Percentiles rank a stretch among this genome's conserved stretches.
Conservation (phyloP, 92 coral and sea anemone species). For the Pocillopora meandrina region DNA sequence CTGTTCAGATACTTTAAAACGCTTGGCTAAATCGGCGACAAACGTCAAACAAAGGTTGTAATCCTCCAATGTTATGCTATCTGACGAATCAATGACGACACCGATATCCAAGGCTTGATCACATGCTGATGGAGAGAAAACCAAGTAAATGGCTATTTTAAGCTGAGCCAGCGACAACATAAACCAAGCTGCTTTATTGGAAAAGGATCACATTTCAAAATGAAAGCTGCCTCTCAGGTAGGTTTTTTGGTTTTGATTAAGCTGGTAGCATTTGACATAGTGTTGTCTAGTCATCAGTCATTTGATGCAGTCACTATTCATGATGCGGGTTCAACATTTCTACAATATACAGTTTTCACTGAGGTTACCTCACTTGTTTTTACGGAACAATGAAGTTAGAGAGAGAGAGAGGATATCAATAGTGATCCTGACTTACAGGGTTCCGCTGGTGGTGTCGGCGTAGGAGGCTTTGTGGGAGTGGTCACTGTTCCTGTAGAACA, state of each 20-base stretch:
- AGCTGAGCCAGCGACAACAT: neutral
- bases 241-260: too few species aligned
- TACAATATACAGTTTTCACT: too few species aligned
- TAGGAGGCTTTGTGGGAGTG: neutral
- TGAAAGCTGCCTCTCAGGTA: too few species aligned
- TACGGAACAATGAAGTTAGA: too few species aligned
- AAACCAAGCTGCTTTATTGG: neutral
- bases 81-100: constrained; percentile 53
- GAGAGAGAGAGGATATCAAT: too few species aligned
- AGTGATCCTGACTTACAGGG: neutral
- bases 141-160: neutral
- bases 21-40: constrained; percentile 37
- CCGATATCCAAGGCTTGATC: constrained; percentile 56
- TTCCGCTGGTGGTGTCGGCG: neutral
- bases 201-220: too few species aligned
- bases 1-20: constrained; percentile 35
- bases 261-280: too few species aligned
- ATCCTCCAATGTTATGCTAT: constrained; percentile 36
- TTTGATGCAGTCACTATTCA: too few species aligned
- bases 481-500: neutral
- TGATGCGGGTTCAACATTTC: too few species aligned
- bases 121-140: constrained; percentile 37
- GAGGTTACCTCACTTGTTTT: too few species aligned
- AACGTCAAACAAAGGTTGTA: constrained; percentile 41
- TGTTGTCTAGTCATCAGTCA: too few species aligned